Conservation (phyloP, 2,888 invertebrate genomes). For the Cordilura impudica region DNA sequence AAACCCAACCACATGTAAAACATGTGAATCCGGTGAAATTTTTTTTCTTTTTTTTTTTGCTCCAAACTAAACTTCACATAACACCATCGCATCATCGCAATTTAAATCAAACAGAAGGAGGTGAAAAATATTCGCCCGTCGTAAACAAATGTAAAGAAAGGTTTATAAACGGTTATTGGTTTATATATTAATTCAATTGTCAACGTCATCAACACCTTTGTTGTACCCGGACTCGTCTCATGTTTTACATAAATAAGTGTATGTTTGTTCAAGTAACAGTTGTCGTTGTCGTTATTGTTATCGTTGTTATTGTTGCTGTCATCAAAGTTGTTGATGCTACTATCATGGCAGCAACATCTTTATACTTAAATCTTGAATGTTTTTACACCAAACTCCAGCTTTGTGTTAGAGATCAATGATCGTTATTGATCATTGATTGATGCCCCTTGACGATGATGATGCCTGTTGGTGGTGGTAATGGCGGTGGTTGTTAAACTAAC, state of each 20-base stretch:
- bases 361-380: background rate
- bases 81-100: background rate
- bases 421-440: slow-evolving; percentile 60
- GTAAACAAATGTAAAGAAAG: slow-evolving; percentile 16
- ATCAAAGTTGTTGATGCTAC: slow-evolving; percentile 12
- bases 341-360: slow-evolving; percentile 47
- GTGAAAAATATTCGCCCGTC: slow-evolving; percentile 5
- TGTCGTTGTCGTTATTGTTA: slow-evolving; percentile 27
- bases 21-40: slow-evolving; percentile 62
- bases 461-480: background rate
- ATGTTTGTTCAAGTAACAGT: slow-evolving; percentile 18
- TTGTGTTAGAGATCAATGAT: slow-evolving; percentile 56
- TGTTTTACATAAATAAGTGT: background rate
- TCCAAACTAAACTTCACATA: slow-evolving; percentile 16
- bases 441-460: slow-evolving; percentile 11
- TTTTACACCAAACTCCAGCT: slow-evolving; percentile 21
- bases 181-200: slow-evolving; percentile 61
- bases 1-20: slow-evolving; percentile 45
- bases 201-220: slow-evolving; percentile 52
- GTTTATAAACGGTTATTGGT: slow-evolving; percentile 62
- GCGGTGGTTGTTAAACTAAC: slow-evolving; percentile 30
- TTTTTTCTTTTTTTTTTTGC: slow-evolving; percentile 37
- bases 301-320: slow-evolving; percentile 8
- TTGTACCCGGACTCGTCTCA: background rate
- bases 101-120: slow-evolving; percentile 11